Base-by-base conservation (phyloP, 1,140 invertebrate species). In the Bemisia tabaci region DNA sequence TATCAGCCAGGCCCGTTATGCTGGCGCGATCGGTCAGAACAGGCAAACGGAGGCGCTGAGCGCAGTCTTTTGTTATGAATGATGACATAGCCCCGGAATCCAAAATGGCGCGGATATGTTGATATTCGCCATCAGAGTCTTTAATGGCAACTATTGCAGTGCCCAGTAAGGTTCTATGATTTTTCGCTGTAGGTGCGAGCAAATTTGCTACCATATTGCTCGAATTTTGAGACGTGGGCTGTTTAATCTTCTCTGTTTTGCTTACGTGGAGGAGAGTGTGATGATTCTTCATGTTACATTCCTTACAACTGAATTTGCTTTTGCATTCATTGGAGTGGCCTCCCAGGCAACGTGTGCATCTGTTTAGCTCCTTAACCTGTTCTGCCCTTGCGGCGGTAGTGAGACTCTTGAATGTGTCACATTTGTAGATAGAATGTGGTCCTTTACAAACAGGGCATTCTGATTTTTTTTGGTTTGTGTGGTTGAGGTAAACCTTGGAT, bases 291-390 rank as follows among this genome's bases (percentile, higher is more conserved):
- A 60, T 1, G n/a, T n/a, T n/a, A 65, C 64, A 65, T 22, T 12
- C 17, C 17, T 59, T 12, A 22, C 26, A 65, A 33, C 21, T 59
- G 5, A 27, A 22, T 33, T 59, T 65, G 0, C 24, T 60, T 5
- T 0, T 0, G 22, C 59, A 65, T n/a, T 58, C n/a, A 0, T 25
- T n/a, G 0, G 9, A 22, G 11, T 60, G 22, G n/a, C 59, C 26
- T 1, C 26, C n/a, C n/a, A 66, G 59, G 24, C 60, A 66, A 21
- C 61, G 60, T 22, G 61, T 60, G 21, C 60, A 62, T 9, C 60
- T 24, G 1, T 25, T 25, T 39, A 60, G 22, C 0, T 12, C 23
- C 25, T 60, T 66, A 2, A 60, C 65, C 0, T 60, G 12, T 0
- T n/a, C 22, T 22, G 39, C 25, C 0, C 27, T 26, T 22, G 60